Percentiles rank a stretch among this genome's conserved stretches.
phyloP scores from a whole-genome alignment of 2,113 vertebrate genomes.

The Taurulus bubalis region DNA sequence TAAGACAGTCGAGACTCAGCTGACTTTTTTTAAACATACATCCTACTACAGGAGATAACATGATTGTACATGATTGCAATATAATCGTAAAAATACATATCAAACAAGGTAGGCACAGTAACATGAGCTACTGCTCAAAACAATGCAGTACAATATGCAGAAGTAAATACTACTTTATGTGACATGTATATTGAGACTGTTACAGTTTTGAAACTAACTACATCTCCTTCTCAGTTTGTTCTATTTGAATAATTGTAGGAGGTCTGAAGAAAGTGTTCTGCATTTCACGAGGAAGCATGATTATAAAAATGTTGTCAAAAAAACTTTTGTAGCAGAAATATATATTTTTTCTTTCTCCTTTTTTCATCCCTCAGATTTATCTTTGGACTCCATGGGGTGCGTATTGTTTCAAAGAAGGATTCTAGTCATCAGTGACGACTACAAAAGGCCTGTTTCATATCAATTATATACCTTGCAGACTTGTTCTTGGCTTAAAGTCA shows the following conservation, averaged over 20 bases:
- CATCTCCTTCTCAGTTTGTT: background rate
- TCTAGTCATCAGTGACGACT: background rate
- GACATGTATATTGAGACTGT: background rate
- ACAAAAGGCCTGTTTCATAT: background rate
- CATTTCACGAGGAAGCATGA: background rate
- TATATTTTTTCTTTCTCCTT: no score
- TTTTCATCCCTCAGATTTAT: background rate
- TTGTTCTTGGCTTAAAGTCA: background rate
- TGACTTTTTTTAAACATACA: constrained; percentile 73
- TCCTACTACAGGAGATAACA: constrained; percentile 25
- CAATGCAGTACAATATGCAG: background rate
- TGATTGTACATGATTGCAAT: background rate
- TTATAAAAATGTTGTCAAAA: background rate
- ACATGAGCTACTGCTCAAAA: background rate
- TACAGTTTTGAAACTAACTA: background rate
- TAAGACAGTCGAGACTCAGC: constrained; percentile 71
- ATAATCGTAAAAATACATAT: background rate
- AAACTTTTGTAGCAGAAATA: no score
- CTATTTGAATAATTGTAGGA: background rate
- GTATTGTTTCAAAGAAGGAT: background rate
- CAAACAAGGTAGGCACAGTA: background rate
- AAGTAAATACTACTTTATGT: background rate
- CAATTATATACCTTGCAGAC: background rate
- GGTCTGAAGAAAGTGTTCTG: background rate
- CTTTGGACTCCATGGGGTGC: background rate